Percentiles rank a stretch among this genome's conserved stretches.
These are phyloP conservation scores for Euzetes globulus DNA, from an alignment of 2,888 invertebrate genomes.

Conservation along the genomic window DNA sequence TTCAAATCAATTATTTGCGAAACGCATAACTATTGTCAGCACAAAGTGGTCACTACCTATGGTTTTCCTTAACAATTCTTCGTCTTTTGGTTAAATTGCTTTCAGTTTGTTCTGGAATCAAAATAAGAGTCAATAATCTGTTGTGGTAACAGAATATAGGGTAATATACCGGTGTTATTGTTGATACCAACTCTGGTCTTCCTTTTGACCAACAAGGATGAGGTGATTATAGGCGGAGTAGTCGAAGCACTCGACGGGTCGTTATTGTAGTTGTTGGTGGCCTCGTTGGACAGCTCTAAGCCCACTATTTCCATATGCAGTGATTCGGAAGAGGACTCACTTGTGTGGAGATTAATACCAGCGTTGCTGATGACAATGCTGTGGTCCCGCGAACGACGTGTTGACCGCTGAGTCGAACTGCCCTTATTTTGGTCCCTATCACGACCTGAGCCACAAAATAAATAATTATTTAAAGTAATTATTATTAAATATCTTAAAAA, in stretches of 20 bases:
- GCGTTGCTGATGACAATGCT: not conserved
- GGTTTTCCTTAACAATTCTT: constrained; percentile 14
- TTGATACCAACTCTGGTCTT: not conserved
- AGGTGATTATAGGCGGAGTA: not conserved
- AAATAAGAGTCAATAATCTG: too few relatives aligned
- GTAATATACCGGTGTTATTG: not conserved
- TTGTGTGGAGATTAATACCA: constrained; percentile 6
- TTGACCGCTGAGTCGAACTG: constrained; percentile 3
- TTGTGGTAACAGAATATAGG: too few relatives aligned
- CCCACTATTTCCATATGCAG: constrained; percentile 13
- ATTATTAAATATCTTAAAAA: not conserved
- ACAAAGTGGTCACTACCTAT: not conserved
- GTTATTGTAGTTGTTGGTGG: not conserved
- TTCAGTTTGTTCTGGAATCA: constrained; percentile 3
- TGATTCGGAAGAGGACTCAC: constrained; percentile 1
- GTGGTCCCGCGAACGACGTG: constrained; percentile 16
- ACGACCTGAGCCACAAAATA: not conserved
- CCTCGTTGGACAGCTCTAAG: constrained; percentile 3
- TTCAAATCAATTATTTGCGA: too few relatives aligned
- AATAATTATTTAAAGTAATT: not conserved
- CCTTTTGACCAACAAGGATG: not conserved
- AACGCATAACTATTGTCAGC: too few relatives aligned
- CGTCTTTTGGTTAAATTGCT: not conserved
- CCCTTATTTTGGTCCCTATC: constrained; percentile 1
- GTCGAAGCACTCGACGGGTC: not conserved